Conservation (phyloP, 2,888 invertebrate species). For the Ochropacha duplaris region DNA sequence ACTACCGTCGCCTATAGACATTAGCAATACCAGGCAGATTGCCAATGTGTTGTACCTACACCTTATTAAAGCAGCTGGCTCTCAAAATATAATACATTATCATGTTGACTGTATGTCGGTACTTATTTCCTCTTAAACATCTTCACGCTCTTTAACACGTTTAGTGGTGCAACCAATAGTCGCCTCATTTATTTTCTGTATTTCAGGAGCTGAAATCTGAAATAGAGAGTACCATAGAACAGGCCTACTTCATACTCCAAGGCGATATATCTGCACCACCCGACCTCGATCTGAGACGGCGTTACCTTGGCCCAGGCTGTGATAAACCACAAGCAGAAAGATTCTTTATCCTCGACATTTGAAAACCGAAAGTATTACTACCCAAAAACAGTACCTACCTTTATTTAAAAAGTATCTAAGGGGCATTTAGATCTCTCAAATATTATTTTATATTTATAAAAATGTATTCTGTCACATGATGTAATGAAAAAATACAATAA, state of each 20-base stretch:
- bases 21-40: no score
- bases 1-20: no score
- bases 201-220: slow-evolving; percentile 73
- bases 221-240: slow-evolving; percentile 75
- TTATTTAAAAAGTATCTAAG: background rate
- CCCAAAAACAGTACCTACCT: background rate
- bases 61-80: no score
- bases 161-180: no score
- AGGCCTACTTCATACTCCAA: slow-evolving; percentile 79
- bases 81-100: no score
- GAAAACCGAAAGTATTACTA: slow-evolving; percentile 9
- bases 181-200: background rate
- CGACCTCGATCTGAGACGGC: slow-evolving; percentile 68
- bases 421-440: background rate
- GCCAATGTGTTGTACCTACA: no score
- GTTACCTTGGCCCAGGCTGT: slow-evolving; percentile 73
- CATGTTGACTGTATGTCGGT: no score
- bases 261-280: slow-evolving; percentile 79
- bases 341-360: slow-evolving; percentile 66
- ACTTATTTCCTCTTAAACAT: no score
- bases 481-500: slow-evolving; percentile 7
- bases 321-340: slow-evolving; percentile 71
- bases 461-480: background rate
- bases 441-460: background rate
- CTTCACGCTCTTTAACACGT: no score